These are phyloP conservation scores for Ciconia maguari DNA, from an alignment of 2,113 vertebrate genomes.

Conservation along the genomic window DNA sequence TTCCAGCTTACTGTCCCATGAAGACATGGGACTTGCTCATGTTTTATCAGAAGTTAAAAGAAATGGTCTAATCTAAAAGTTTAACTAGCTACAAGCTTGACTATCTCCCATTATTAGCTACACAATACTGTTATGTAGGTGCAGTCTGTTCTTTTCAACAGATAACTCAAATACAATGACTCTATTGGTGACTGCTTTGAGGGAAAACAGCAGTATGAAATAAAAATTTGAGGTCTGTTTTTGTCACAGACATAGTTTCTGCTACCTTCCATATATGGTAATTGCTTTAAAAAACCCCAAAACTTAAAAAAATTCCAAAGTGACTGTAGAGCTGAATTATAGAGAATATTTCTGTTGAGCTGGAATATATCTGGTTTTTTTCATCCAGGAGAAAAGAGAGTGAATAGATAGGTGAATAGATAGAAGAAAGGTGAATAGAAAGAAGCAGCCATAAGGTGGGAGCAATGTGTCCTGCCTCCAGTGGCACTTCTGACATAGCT, in stretches of 20 bases:
- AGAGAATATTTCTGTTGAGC: background rate
- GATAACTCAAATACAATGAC: background rate
- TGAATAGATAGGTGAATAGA: background rate
- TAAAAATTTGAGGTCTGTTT: background rate
- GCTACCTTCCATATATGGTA: background rate
- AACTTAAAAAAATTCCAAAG: background rate
- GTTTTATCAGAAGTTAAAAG: background rate
- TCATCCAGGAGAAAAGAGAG: background rate
- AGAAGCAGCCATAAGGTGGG: background rate
- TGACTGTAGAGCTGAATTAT: background rate
- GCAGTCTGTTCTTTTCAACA: background rate
- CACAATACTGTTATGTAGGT: background rate
- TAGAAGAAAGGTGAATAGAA: background rate
- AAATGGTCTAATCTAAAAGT: background rate
- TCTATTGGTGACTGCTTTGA: background rate
- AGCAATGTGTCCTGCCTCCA: background rate
- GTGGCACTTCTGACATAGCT: background rate
- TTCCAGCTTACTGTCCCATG: background rate
- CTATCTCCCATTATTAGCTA: background rate
- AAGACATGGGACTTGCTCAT: background rate
- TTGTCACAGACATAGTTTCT: background rate
- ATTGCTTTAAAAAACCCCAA: background rate
- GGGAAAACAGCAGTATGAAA: background rate
- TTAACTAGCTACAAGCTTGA: background rate
- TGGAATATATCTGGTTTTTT: background rate